These are phyloP conservation scores for Dissostichus mawsoni DNA, from an alignment of 2,113 vertebrate species.

Conservation along the genomic window DNA sequence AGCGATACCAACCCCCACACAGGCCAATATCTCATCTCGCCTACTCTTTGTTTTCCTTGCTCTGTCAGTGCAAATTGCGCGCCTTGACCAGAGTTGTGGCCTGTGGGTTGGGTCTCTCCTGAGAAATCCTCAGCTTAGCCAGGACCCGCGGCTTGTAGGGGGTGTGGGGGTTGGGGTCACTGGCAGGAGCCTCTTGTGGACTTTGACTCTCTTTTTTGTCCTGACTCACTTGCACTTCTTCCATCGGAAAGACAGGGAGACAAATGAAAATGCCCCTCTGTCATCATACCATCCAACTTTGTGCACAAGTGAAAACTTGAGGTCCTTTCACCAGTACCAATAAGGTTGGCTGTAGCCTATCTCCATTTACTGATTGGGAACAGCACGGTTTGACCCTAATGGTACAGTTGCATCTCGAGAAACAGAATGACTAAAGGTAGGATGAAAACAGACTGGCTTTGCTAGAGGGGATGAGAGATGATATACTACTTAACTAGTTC, in stretches of 20 bases:
- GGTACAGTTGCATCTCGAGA: conserved; percentile 56
- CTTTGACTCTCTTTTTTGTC: conserved; percentile 21
- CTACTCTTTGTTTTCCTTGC: background rate
- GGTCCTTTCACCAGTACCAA: background rate
- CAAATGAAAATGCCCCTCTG: background rate
- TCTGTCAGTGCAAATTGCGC: background rate
- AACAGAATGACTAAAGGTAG: conserved; percentile 5
- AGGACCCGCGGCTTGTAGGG: background rate
- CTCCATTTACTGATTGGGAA: conserved; percentile 51
- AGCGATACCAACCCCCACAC: background rate
- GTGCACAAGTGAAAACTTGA: conserved; percentile 1
- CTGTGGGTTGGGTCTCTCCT: background rate
- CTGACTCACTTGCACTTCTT: background rate
- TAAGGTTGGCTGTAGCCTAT: conserved; percentile 34
- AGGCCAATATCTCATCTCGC: conserved; percentile 5
- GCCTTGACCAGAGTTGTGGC: background rate
- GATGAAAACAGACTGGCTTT: conserved; percentile 28
- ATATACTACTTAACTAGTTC: background rate
- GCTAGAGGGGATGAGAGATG: conserved; percentile 14
- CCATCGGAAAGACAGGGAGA: background rate
- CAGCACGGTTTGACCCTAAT: conserved; percentile 53
- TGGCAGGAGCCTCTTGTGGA: background rate
- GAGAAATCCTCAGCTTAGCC: conserved; percentile 19
- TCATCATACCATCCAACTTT: background rate
- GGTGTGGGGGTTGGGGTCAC: background rate